Evolutionary conservation across 2,888 invertebrate species (phyloP).

Genomic region (Galerucella calmariensis): DNA sequence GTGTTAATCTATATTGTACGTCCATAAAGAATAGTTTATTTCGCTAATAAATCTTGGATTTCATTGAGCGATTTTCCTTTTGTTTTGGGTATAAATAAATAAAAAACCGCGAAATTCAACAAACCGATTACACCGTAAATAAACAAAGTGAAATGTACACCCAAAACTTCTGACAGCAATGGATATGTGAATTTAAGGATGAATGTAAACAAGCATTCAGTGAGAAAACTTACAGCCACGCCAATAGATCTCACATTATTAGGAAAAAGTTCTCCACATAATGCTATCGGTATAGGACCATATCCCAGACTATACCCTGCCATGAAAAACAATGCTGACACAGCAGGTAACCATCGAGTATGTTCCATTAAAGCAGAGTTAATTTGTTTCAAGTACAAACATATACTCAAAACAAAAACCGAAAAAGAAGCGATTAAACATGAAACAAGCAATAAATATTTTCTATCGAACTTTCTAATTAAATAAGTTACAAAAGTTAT

Average conservation of each 20-base stretch:
- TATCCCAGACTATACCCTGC: constrained; percentile 1
- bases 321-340: background rate
- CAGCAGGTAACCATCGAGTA: background rate
- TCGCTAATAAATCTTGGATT: background rate
- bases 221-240: background rate
- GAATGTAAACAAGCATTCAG: background rate
- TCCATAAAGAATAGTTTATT: background rate
- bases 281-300: background rate
- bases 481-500: background rate
- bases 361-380: background rate
- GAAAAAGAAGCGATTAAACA: background rate
- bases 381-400: background rate
- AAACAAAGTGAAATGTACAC: background rate
- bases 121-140: background rate
- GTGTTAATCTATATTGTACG: background rate
- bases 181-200: background rate
- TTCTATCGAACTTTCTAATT: background rate
- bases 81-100: background rate
- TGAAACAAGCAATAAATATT: background rate
- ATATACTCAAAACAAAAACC: background rate
- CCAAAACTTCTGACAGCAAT: background rate
- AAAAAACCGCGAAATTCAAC: background rate
- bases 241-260: constrained; percentile 8
- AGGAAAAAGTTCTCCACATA: constrained; percentile 3
- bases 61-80: background rate